Evolutionary conservation across 2,888 invertebrate genomes (phyloP).

Genomic region (Syrista parreyssii): DNA sequence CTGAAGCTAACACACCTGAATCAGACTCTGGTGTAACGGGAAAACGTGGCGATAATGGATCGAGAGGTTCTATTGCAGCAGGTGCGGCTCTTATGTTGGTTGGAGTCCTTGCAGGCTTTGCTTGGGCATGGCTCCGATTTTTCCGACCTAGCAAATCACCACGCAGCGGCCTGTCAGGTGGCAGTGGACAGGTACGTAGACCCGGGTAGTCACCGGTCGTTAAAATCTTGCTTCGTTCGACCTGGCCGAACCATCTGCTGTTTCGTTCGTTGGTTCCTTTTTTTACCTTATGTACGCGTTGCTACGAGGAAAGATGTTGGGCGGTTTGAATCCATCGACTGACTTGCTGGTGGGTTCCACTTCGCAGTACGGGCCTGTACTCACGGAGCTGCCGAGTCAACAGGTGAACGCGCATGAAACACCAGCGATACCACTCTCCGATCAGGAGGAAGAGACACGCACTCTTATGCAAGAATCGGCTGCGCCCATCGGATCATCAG

Average conservation of each 20-base stretch:
- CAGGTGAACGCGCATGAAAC: constrained; percentile 45
- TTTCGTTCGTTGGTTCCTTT: constrained; percentile 43
- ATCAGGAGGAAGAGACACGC: constrained; percentile 62
- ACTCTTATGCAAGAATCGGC: constrained; percentile 59
- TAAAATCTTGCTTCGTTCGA: background rate
- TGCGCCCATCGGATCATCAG: constrained; percentile 36
- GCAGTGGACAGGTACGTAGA: constrained; percentile 60
- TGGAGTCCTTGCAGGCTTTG: constrained; percentile 51
- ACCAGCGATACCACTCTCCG: constrained; percentile 54
- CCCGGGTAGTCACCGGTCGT: background rate
- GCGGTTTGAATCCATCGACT: constrained; percentile 67
- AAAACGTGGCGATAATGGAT: constrained; percentile 34
- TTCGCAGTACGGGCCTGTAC: constrained; percentile 67
- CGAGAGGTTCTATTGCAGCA: constrained; percentile 52
- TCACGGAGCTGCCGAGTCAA: constrained; percentile 62
- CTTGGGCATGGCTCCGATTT: constrained; percentile 58
- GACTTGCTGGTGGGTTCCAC: constrained; percentile 67
- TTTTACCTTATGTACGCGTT: constrained; percentile 60
- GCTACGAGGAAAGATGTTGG: constrained; percentile 66
- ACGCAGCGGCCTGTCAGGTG: constrained; percentile 54
- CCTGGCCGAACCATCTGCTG: constrained; percentile 31
- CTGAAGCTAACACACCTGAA: no score
- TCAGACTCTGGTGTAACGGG: constrained; percentile 11
- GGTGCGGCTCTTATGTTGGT: constrained; percentile 56
- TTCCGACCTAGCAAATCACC: constrained; percentile 58